These are phyloP conservation scores for Platynereis dumerilii DNA, from an alignment of 2,888 invertebrate genomes.

Conservation along the genomic window DNA sequence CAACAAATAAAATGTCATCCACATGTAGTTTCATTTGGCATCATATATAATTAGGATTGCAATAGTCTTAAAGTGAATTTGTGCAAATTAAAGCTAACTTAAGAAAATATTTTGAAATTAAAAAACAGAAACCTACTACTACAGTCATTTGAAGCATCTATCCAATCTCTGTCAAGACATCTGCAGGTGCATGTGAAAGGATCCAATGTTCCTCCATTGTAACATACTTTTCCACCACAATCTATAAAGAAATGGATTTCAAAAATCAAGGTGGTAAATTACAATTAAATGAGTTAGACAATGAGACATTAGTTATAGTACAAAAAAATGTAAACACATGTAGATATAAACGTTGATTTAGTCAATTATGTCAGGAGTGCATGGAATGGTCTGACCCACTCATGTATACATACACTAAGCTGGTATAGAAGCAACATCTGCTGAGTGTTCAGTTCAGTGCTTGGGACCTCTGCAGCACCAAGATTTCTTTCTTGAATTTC, in stretches of 20 bases:
- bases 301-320: too few species aligned
- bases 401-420: too few species aligned
- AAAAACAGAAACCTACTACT: slow-evolving; percentile 22
- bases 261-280: background rate
- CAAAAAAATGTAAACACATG: background rate
- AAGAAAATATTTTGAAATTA: slow-evolving; percentile 2
- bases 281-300: background rate
- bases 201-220: slow-evolving; percentile 31
- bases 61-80: background rate
- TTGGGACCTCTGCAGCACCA: too few species aligned
- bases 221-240: slow-evolving; percentile 28
- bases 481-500: too few species aligned
- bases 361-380: background rate
- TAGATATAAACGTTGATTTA: too few species aligned
- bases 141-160: slow-evolving; percentile 18
- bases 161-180: slow-evolving; percentile 27
- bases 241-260: slow-evolving; percentile 16
- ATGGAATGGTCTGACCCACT: background rate
- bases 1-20: background rate
- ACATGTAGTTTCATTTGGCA: background rate
- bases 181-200: slow-evolving; percentile 24
- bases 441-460: too few species aligned
- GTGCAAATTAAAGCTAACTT: background rate
- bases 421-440: too few species aligned
- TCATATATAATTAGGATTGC: background rate